phyloP scores from a whole-genome alignment of 2,888 invertebrate genomes.

The Chaetogeoica ovagalla region DNA sequence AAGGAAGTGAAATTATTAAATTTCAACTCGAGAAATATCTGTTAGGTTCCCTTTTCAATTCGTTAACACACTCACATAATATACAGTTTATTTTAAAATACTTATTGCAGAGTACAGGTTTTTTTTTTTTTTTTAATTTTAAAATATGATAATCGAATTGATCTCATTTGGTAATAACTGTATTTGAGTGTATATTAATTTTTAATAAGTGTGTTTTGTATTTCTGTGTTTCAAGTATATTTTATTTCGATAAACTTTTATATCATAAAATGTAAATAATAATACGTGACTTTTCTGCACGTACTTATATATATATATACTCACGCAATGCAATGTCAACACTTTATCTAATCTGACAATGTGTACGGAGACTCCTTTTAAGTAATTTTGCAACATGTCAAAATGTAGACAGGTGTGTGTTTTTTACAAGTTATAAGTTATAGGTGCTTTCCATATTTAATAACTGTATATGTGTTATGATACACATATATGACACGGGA shows the following conservation, averaged over 20 bases:
- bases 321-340: not conserved
- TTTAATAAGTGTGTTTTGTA: too few relatives aligned
- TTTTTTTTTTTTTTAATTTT: too few relatives aligned
- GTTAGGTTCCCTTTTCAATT: too few relatives aligned
- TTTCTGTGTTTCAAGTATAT: not conserved
- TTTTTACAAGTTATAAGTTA: slow-evolving; percentile 2
- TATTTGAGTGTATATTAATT: too few relatives aligned
- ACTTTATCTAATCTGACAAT: slow-evolving; percentile 11
- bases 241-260: not conserved
- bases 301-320: not conserved
- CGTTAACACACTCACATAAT: too few relatives aligned
- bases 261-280: not conserved
- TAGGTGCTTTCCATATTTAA: slow-evolving; percentile 5
- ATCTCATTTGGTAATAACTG: too few relatives aligned
- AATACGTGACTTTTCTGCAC: not conserved
- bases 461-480: not conserved
- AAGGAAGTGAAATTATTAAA: too few relatives aligned
- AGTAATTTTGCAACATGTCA: slow-evolving; percentile 5
- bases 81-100: too few relatives aligned
- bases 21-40: too few relatives aligned
- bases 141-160: too few relatives aligned
- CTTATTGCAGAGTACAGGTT: too few relatives aligned
- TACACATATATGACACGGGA: not conserved
- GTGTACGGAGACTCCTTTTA: not conserved
- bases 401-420: not conserved